A percentile compares a stretch with the other conserved stretches of the same genome.
phyloP scores from a whole-genome alignment of 2,888 invertebrate genomes.

The Oegoconia quadripuncta region DNA sequence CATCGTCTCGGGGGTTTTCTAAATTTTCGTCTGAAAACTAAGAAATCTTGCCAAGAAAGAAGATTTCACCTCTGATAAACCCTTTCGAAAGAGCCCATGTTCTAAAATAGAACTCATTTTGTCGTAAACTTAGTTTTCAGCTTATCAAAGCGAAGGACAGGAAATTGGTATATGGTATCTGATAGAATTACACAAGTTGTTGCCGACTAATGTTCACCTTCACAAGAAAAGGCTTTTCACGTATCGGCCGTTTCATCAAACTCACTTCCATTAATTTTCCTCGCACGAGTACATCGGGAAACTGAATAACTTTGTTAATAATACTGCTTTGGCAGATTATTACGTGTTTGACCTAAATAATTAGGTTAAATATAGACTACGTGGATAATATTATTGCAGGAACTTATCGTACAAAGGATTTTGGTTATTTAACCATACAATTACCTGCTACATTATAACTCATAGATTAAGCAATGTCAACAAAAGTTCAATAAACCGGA shows the following conservation, averaged over 20 bases:
- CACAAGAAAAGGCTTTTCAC: slow-evolving; percentile 27
- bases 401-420: neutral
- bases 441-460: no score
- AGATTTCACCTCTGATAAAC: slow-evolving; percentile 10
- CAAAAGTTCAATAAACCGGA: no score
- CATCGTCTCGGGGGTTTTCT: no score
- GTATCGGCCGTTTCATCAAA: slow-evolving; percentile 37
- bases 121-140: slow-evolving; percentile 2
- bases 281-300: slow-evolving; percentile 33
- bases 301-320: slow-evolving; percentile 44
- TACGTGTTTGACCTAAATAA: no score
- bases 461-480: no score
- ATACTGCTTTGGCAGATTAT: slow-evolving; percentile 29
- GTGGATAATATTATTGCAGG: neutral
- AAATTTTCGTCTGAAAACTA: no score
- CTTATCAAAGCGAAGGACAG: slow-evolving; percentile 17
- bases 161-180: slow-evolving; percentile 30
- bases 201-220: slow-evolving; percentile 11
- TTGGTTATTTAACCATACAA: no score
- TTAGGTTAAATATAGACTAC: neutral
- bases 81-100: slow-evolving; percentile 13
- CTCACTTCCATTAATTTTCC: slow-evolving; percentile 43
- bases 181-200: slow-evolving; percentile 6
- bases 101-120: neutral
- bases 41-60: no score